Base-by-base conservation (phyloP, 1,140 invertebrate species). In the Meloidogyne hapla region DNA sequence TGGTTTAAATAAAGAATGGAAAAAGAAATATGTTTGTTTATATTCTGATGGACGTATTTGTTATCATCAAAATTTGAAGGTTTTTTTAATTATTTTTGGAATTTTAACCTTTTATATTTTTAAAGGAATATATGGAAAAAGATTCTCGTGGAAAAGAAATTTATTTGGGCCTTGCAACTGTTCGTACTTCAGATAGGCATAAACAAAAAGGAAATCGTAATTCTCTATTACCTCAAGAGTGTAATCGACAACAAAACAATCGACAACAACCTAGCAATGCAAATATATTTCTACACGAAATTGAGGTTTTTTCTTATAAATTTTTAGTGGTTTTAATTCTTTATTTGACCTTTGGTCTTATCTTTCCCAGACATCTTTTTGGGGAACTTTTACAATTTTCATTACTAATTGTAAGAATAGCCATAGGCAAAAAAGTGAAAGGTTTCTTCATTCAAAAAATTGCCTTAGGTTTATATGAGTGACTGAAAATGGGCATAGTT, bases 1-100 rank as follows among this genome's bases (percentile, higher is more conserved):
- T 88, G 92, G 94, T 0, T 88, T 98, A 66, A 95, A 94, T 87
- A 97, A 96, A 88, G 96, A 98, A 84, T 90, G 96, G 94, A 99
- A 99, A 89, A 98, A 99, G 90, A 99, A 99, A 88, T 99, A 98
- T 89, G 96, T 98, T 0, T 95, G 95, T 0, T 88, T 99, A 4
- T 92, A 78, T 66, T 69, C 77, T 63, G 77, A 98, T 89, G 95
- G 94, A 10, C 89, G 92, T 81, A 90, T 99, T 42, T 95, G 94
- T 25, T 98, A 98, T 90, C 94, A 98, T 89, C 93, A 94, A 1
- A 97, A 93, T 88, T 90, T 98, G 81, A 93, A 95, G 89, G 93
- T 93, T 89, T 91, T 91, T 91, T 74, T 23, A 13, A n/a, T 10
- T n/a, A 56, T 56, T 56, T 56, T 56, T n/a, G n/a, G n/a, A n/a